Percentiles rank a stretch among this genome's conserved stretches.
Evolutionary conservation across 2,113 vertebrate genomes (phyloP).

Genomic region (Crotophaga sulcirostris): DNA sequence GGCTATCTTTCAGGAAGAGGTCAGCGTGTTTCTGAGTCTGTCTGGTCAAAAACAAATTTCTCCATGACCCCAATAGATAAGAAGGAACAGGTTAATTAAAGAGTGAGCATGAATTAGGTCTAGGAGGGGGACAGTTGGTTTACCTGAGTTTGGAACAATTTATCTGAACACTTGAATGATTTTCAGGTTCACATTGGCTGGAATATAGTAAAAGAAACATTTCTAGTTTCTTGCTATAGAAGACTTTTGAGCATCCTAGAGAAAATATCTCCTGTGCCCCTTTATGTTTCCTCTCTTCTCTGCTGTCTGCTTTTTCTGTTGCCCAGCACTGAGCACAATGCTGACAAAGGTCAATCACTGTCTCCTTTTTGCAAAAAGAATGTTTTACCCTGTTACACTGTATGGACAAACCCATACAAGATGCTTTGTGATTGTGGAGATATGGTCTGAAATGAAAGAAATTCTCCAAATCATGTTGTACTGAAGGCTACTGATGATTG

Average conservation of each 20-base stretch:
- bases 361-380: background rate
- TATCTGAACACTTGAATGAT: background rate
- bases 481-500: background rate
- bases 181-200: background rate
- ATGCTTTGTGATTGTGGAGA: background rate
- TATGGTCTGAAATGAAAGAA: background rate
- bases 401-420: background rate
- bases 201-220: background rate
- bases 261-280: background rate
- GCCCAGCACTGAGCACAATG: background rate
- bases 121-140: background rate
- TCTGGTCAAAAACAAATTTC: background rate
- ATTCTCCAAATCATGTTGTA: background rate
- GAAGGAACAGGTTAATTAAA: background rate
- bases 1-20: background rate
- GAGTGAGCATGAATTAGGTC: background rate
- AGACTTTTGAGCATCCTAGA: background rate
- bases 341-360: background rate
- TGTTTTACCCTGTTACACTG: background rate
- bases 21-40: background rate
- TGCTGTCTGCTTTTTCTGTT: background rate
- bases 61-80: background rate
- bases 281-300: background rate
- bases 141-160: background rate
- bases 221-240: background rate